These are phyloP conservation scores for Mola mola DNA, from an alignment of 2,113 vertebrate species.

Conservation along the genomic window DNA sequence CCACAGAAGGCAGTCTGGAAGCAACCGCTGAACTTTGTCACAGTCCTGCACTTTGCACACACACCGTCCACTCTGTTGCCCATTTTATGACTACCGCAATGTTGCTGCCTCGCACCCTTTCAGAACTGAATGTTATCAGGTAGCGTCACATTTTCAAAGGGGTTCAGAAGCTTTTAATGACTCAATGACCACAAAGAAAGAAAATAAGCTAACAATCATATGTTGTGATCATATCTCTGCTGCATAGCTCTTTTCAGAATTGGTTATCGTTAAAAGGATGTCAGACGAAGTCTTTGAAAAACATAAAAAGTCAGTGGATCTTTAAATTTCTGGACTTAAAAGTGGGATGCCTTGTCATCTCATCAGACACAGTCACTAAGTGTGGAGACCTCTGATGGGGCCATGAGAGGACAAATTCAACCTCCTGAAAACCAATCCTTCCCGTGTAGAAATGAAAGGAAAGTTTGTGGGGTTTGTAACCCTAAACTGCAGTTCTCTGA, in stretches of 20 bases:
- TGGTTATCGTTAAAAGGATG: constrained; percentile 8
- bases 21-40: neutral
- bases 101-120: neutral
- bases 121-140: constrained; percentile 15
- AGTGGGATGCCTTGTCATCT: constrained; percentile 14
- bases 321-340: constrained; percentile 24
- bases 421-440: constrained; percentile 23
- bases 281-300: too few species aligned
- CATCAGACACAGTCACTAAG: constrained; percentile 15
- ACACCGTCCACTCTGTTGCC: neutral
- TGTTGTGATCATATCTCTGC: neutral
- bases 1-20: neutral
- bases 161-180: constrained; percentile 2
- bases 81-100: neutral
- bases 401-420: constrained; percentile 38
- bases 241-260: neutral
- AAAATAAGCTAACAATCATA: neutral
- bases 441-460: constrained; percentile 48
- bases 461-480: constrained; percentile 60
- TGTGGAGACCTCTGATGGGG: constrained; percentile 16
- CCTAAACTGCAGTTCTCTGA: constrained; percentile 45
- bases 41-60: neutral
- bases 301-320: neutral
- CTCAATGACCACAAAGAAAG: constrained; percentile 7
- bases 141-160: constrained; percentile 1